Conservation (phyloP, 2,113 vertebrate species). For the Sinosuthora webbiana region DNA sequence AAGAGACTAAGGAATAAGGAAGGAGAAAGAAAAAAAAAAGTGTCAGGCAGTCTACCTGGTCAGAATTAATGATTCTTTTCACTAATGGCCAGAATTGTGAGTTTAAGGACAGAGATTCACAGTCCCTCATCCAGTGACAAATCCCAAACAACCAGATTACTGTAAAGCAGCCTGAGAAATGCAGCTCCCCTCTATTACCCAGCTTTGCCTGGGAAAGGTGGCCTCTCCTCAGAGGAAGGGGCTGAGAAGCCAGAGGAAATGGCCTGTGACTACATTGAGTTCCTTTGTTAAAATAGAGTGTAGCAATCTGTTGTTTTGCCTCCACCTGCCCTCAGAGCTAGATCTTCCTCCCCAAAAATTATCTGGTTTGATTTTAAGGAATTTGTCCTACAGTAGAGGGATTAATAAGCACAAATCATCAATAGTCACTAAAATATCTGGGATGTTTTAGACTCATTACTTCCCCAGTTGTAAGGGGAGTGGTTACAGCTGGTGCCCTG, state of each 20-base stretch:
- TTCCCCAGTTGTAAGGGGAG: neutral
- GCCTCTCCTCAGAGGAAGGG: neutral
- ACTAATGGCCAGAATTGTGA: neutral
- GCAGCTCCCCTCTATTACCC: neutral
- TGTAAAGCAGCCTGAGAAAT: neutral
- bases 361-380: neutral
- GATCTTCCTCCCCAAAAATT: neutral
- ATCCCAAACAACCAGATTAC: neutral
- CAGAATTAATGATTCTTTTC: neutral
- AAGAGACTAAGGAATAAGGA: neutral
- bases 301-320: neutral
- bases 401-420: neutral
- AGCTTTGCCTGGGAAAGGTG: neutral
- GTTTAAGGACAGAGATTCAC: neutral
- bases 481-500: neutral
- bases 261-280: neutral
- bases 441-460: neutral
- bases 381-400: neutral
- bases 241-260: neutral
- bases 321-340: neutral
- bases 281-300: neutral
- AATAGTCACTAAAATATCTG: neutral
- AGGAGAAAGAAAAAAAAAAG: neutral
- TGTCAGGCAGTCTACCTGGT: neutral
- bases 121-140: neutral